A percentile compares a stretch with the other conserved stretches of the same genome.
phyloP scores from a whole-genome alignment of 2,113 vertebrate genomes.

The Chaetodon trifascialis region DNA sequence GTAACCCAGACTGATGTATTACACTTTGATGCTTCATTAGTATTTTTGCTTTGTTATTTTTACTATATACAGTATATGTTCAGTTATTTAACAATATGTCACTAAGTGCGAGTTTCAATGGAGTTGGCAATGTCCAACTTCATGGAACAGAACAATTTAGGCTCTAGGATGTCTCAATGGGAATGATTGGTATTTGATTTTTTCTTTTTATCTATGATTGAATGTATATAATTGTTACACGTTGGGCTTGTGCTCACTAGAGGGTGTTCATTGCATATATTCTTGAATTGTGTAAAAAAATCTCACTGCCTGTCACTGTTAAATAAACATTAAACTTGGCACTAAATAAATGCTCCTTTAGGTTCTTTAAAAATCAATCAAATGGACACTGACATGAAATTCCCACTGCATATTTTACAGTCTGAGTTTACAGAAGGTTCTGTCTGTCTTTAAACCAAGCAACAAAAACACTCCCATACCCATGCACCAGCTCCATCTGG shows the following conservation, averaged over 20 bases:
- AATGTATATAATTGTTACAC: conserved; percentile 59
- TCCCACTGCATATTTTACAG: too few relatives aligned
- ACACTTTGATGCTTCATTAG: conserved; percentile 35
- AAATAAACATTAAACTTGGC: conserved; percentile 48
- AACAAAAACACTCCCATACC: too few relatives aligned
- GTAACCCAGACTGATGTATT: conserved; percentile 38
- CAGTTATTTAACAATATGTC: conserved; percentile 74
- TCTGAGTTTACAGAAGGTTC: too few relatives aligned
- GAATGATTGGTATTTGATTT: conserved; percentile 48
- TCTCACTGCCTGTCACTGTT: conserved; percentile 35
- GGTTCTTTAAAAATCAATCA: too few relatives aligned
- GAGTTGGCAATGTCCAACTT: conserved; percentile 47
- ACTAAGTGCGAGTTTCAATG: conserved; percentile 53
- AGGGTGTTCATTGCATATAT: conserved; percentile 59
- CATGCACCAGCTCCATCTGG: too few relatives aligned
- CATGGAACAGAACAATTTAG: conserved; percentile 66
- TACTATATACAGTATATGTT: conserved; percentile 50
- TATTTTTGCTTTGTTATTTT: conserved; percentile 21
- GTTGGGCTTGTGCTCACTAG: conserved; percentile 37
- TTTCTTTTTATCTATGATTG: conserved; percentile 39
- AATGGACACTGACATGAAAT: too few relatives aligned
- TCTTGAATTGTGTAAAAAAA: conserved; percentile 41
- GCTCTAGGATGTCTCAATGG: conserved; percentile 68
- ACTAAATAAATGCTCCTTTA: background rate
- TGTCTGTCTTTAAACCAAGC: too few relatives aligned